Evolutionary conservation across 2,113 vertebrate genomes (phyloP), one percentile per base, ranked within the genome.

Genomic region (Tenrec ecaudatus): DNA sequence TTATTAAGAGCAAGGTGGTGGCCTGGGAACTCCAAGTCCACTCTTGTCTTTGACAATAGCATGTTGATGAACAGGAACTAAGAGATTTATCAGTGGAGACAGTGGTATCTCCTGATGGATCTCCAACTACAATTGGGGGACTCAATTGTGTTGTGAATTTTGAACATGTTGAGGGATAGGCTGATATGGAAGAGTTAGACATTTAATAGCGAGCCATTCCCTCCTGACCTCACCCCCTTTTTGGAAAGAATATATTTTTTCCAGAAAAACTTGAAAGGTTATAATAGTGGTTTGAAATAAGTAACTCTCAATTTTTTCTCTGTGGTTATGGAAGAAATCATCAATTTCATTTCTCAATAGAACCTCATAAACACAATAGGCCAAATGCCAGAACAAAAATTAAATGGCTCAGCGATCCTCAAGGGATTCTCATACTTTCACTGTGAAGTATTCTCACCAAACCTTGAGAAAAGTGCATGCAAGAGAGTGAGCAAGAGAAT

Each of bases 311-410:
- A 73, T 86, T 97, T 98, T 98, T 97, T 88, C 94, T 96, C 96
- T 96, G 93, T 95, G 94, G 91, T 97, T 88, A 75, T 75, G 68
- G 82, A 96, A 96, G 93, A 96, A 95, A 90, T 91, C 94, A 96
- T 96, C 96, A 96, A 94, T 98, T 97, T 86, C 19, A 79, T 87
- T 97, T 96, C 89, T 97, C 94, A 88, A 83, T 93, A 97, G 91
- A 97, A 96, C 76, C 93, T 97, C 95, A 96, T 97, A 98, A 98
- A 98, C 94, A 97, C 84, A 96, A 91, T 79, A 69, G 95, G 90
- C 91, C 69, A 73, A 89, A 91, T 95, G 96, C 95, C 97, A 98
- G 96, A 95, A 66, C 17, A 97, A 97, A 98, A 98, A 98, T 98
- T 96, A 97, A 98, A 97, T 88, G 71, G 64, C 96, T 29, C 0